Base-by-base conservation (phyloP, 2,797 vertebrate species). In the Selene dorsalis region DNA sequence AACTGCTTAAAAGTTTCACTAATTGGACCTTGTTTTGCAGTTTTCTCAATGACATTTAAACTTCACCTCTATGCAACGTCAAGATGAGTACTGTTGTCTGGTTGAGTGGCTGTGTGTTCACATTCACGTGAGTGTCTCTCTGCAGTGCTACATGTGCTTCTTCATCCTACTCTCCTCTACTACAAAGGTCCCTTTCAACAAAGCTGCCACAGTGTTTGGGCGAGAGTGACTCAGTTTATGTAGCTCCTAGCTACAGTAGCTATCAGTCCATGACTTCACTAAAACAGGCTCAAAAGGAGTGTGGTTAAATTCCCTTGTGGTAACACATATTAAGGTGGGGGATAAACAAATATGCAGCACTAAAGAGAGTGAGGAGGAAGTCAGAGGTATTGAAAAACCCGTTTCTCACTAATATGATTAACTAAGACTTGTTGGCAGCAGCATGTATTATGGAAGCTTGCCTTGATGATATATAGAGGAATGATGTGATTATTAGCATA, bases 111-210 rank as follows among this genome's bases (percentile, higher is more conserved):
- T 26, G 53, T 38, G 2, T 24, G 0, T 52, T 16, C 3, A n/a
- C 32, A 32, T 69, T 62, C 35, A 43, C 38, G 57, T 59, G 35
- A 48, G 35, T 53, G 22, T 43, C 20, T 75, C 35, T 73, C 35
- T 43, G 32, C 39, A 35, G 43, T 1, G 14, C 43, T 32, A 26
- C 64, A 73, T 48, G 47, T 56, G 43, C 66, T 63, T 83, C 24
- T 66, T 64, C 43, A 16, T 9, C 39, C 20, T 59, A 55, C n/a
- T 60, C 69, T 61, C 62, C 43, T 65, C 30, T 30, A 47, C 66
- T 10, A 73, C 69, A 84, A 82, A 72, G 59, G 32, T 65, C 66
- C n/a, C 53, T 87, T 87, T 88, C 35, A 83, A 26, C 62, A 58
- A 70, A 43, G 68, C 45, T 61, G 45, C 53, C 45, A n/a, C 38